phyloP scores from a whole-genome alignment of 2,888 invertebrate genomes.

The Diadegma fenestrale region DNA sequence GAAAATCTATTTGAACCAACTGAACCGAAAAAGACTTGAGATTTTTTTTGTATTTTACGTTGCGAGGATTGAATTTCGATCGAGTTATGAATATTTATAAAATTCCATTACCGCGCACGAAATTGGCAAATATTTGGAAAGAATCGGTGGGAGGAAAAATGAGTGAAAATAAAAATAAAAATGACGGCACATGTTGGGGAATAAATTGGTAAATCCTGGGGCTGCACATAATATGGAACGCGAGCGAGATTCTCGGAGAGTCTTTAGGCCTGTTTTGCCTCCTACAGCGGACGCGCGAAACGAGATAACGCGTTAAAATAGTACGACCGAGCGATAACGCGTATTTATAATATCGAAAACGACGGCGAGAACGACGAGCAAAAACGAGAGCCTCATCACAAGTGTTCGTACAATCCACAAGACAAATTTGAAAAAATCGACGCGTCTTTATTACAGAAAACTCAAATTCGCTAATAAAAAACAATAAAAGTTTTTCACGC shows the following conservation, averaged over 20 bases:
- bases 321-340: constrained; percentile 78
- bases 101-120: neutral
- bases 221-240: constrained; percentile 42
- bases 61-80: neutral
- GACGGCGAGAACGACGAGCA: constrained; percentile 65
- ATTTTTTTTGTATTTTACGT: neutral
- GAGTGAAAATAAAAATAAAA: neutral
- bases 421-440: constrained; percentile 4
- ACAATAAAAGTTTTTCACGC: too few species aligned
- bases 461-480: neutral
- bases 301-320: constrained; percentile 82
- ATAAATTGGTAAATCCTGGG: constrained; percentile 20
- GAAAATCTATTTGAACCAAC: too few species aligned
- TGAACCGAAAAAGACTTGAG: too few species aligned
- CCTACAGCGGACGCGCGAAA: constrained; percentile 79
- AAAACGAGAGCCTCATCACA: constrained; percentile 35
- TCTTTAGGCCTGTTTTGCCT: constrained; percentile 73
- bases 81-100: neutral
- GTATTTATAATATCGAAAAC: constrained; percentile 78
- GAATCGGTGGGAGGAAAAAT: neutral
- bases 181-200: neutral
- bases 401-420: neutral
- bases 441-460: neutral
- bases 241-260: constrained; percentile 13
- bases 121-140: neutral